phyloP scores from a whole-genome alignment of 2,797 vertebrate species.

The Sternotherus odoratus region DNA sequence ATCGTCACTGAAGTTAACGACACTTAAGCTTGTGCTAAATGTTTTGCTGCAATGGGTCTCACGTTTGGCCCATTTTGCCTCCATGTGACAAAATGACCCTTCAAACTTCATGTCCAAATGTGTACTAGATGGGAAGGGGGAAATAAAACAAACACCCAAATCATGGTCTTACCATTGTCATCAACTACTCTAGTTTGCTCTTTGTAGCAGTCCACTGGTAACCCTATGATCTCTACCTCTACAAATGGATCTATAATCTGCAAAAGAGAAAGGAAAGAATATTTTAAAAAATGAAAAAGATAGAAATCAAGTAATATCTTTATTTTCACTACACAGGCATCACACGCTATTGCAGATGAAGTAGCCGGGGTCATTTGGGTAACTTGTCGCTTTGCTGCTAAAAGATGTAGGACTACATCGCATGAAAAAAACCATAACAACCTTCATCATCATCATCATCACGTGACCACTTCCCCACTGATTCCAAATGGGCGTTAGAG shows the following conservation, averaged over 20 bases:
- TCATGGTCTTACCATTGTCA: conserved; percentile 90
- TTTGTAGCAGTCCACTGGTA: conserved; percentile 94
- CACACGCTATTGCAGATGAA: not conserved
- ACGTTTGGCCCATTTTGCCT: not conserved
- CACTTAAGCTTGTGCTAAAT: not conserved
- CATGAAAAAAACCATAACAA: not conserved
- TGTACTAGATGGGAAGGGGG: not conserved
- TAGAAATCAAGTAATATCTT: not conserved
- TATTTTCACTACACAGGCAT: not conserved
- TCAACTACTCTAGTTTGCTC: conserved; percentile 97
- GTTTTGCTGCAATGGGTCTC: not conserved
- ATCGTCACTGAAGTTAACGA: not conserved
- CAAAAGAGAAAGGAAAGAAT: conserved; percentile 39
- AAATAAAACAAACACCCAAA: accelerated
- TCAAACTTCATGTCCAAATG: not conserved
- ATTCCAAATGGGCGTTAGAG: not conserved
- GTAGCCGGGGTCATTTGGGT: not conserved
- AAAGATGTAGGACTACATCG: not conserved
- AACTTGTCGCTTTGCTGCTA: not conserved
- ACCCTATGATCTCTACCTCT: conserved; percentile 97
- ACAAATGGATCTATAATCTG: conserved; percentile 99
- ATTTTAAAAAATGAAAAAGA: not conserved
- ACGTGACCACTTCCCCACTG: not conserved
- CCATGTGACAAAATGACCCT: not conserved
- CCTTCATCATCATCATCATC: not conserved